These are phyloP conservation scores for Gibbula magus DNA, from an alignment of 2,888 invertebrate species.

Conservation along the genomic window DNA sequence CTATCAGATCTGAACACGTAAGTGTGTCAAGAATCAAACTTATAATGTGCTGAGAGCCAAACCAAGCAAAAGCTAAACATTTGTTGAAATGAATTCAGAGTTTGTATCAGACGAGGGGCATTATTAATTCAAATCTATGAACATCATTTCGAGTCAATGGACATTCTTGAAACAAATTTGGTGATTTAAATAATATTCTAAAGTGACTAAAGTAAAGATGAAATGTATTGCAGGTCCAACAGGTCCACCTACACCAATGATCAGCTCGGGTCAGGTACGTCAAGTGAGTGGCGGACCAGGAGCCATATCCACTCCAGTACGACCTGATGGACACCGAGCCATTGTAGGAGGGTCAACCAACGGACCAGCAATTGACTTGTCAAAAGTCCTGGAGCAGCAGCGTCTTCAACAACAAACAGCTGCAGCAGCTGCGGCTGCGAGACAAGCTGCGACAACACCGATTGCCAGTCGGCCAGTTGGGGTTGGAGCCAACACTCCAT, in stretches of 20 bases:
- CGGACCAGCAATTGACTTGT: constrained; percentile 42
- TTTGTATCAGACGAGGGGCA: too few relatives aligned
- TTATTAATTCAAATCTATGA: too few relatives aligned
- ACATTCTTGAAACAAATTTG: too few relatives aligned
- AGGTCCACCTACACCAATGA: neutral
- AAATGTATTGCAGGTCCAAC: too few relatives aligned
- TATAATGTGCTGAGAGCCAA: too few relatives aligned
- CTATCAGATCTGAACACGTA: too few relatives aligned
- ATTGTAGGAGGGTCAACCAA: constrained; percentile 36
- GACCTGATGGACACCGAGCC: constrained; percentile 37
- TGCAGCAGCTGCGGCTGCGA: constrained; percentile 29
- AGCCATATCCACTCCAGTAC: neutral
- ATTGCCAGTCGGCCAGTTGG: constrained; percentile 32
- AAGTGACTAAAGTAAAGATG: too few relatives aligned
- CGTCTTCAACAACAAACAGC: constrained; percentile 46
- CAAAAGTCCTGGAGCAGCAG: constrained; percentile 53
- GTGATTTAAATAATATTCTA: too few relatives aligned
- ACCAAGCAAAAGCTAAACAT: too few relatives aligned
- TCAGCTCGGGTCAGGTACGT: neutral
- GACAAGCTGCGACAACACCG: constrained; percentile 29
- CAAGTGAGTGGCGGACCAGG: neutral
- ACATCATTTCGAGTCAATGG: too few relatives aligned
- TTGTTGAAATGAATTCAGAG: too few relatives aligned
- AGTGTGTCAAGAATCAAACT: too few relatives aligned
- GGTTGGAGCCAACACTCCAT: constrained; percentile 47